Percentiles rank a stretch among this genome's conserved stretches.
These are phyloP conservation scores for Drosophila borborema DNA, from an alignment of 2,888 invertebrate species.

Conservation along the genomic window DNA sequence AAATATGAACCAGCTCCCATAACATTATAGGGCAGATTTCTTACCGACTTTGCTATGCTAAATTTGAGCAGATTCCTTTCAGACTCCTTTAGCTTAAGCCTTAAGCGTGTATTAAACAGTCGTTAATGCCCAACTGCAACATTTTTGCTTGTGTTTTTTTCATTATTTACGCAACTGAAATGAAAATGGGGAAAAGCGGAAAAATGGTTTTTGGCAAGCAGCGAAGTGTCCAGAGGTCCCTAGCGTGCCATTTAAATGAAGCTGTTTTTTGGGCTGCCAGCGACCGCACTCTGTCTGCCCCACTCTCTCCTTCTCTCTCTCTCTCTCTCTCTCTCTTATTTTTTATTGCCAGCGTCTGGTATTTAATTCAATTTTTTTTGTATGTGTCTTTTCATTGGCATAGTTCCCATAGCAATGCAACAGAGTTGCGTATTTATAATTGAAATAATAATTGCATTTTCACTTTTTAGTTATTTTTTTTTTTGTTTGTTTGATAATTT, in stretches of 20 bases:
- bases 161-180: conserved; percentile 53
- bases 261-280: conserved; percentile 59
- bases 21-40: too few relatives aligned
- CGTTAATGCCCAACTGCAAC: not conserved
- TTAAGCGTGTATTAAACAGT: not conserved
- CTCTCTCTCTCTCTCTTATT: conserved; percentile 25
- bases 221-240: conserved; percentile 54
- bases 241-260: conserved; percentile 79
- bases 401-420: conserved; percentile 59
- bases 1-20: not conserved
- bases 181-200: conserved; percentile 19
- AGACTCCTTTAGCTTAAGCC: not conserved
- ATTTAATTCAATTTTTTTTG: conserved; percentile 62
- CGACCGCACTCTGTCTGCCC: conserved; percentile 3
- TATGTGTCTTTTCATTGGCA: conserved; percentile 15
- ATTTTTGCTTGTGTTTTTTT: conserved; percentile 30
- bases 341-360: conserved; percentile 53
- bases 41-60: too few relatives aligned
- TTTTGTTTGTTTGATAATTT: not conserved
- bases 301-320: conserved; percentile 17
- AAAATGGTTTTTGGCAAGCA: conserved; percentile 23
- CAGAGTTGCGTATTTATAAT: conserved; percentile 33
- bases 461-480: not conserved
- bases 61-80: not conserved
- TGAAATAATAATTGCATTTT: conserved; percentile 29